Percentiles rank a stretch among this genome's conserved stretches.
phyloP scores from a whole-genome alignment of 1,140 invertebrate species.

The Heliothis subflexa region DNA sequence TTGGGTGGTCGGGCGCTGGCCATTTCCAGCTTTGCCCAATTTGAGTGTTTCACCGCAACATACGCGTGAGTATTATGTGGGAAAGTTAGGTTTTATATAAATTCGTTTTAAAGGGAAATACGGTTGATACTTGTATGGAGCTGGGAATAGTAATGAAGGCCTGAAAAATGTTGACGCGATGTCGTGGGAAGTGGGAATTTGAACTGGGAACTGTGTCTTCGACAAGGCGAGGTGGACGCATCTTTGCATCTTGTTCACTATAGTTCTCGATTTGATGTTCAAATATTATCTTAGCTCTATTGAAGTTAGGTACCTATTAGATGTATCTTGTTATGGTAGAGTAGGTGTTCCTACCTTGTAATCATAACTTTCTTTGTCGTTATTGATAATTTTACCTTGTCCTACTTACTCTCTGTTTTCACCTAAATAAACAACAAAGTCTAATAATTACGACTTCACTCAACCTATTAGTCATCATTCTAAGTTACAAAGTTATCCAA shows the following conservation, averaged over 20 bases:
- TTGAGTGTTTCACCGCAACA: conserved; percentile 63
- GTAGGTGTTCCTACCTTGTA: too few relatives aligned
- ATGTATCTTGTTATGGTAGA: background rate
- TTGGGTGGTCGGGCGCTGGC: conserved; percentile 67
- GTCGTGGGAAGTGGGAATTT: conserved; percentile 18
- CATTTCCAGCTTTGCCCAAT: conserved; percentile 65
- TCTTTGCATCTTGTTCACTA: background rate
- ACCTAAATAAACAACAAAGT: background rate
- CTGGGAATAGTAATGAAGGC: conserved; percentile 23
- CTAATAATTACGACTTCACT: background rate
- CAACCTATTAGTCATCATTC: conserved; percentile 12
- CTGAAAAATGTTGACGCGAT: conserved; percentile 2
- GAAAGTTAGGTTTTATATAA: conserved; percentile 46
- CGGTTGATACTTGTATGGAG: conserved; percentile 31
- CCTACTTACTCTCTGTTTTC: too few relatives aligned
- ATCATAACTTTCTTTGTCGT: too few relatives aligned
- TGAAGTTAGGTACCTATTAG: too few relatives aligned
- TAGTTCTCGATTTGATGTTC: background rate
- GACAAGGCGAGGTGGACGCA: background rate
- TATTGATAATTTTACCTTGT: background rate
- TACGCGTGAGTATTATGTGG: conserved; percentile 45
- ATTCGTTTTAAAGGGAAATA: conserved; percentile 38
- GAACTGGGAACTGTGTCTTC: background rate
- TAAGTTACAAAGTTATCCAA: conserved; percentile 3
- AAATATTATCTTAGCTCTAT: too few relatives aligned